Evolutionary conservation across 2,888 invertebrate species (phyloP).

Genomic region (Hyposoter dolosus): DNA sequence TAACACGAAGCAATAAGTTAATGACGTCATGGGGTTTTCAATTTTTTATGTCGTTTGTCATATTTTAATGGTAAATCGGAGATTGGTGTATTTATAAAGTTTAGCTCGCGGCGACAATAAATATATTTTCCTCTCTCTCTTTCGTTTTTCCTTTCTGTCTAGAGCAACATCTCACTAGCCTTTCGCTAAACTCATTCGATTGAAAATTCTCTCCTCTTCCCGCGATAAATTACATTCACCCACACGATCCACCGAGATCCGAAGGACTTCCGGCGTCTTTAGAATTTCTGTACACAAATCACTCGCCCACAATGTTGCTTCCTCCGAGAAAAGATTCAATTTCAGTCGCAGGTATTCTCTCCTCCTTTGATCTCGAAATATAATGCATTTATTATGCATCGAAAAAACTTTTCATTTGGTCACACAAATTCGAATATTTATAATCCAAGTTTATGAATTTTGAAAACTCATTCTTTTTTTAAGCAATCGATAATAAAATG

Average conservation of each 20-base stretch:
- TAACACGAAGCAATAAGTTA: too few relatives aligned
- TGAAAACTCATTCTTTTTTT: background rate
- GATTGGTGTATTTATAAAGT: background rate
- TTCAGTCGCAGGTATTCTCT: background rate
- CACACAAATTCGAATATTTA: background rate
- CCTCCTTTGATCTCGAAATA: background rate
- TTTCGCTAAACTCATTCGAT: constrained; percentile 10
- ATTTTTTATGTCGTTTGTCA: background rate
- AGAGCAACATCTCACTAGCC: constrained; percentile 16
- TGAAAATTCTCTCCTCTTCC: constrained; percentile 26
- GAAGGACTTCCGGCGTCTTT: constrained; percentile 13
- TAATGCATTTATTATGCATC: background rate
- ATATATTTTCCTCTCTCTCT: background rate
- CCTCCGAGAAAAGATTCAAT: background rate
- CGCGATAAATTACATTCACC: constrained; percentile 12
- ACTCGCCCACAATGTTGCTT: background rate
- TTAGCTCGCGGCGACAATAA: background rate
- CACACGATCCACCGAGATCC: constrained; percentile 16
- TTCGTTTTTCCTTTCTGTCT: background rate
- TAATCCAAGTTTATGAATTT: background rate
- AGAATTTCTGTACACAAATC: constrained; percentile 27
- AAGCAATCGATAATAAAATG: background rate
- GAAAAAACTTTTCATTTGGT: background rate
- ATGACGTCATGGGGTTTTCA: too few relatives aligned
- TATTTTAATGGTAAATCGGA: background rate